Conservation (phyloP, 2,888 invertebrate species). For the Danaus chrysippus region DNA sequence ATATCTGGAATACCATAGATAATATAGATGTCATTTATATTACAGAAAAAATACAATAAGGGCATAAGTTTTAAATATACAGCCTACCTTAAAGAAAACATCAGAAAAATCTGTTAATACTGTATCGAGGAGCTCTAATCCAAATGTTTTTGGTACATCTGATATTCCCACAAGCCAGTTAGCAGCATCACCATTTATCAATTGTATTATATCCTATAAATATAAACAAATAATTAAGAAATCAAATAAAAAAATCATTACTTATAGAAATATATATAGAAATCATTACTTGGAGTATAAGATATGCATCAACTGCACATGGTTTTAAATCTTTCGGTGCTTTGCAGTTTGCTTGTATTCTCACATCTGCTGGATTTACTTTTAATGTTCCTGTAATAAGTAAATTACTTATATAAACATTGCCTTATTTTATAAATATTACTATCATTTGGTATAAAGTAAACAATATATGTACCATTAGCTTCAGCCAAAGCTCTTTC, state of each 20-base stretch:
- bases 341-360: slow-evolving; percentile 83
- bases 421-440: slow-evolving; percentile 1
- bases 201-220: slow-evolving; percentile 93
- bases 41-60: neutral
- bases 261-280: neutral
- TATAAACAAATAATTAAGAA: neutral
- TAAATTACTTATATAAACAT: neutral
- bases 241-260: neutral
- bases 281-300: slow-evolving; percentile 89
- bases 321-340: slow-evolving; percentile 91
- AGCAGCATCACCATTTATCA: slow-evolving; percentile 97
- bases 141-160: slow-evolving; percentile 98
- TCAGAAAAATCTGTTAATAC: slow-evolving; percentile 92
- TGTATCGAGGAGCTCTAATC: slow-evolving; percentile 95
- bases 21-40: slow-evolving; percentile 14
- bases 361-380: slow-evolving; percentile 88
- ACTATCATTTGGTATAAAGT: no score
- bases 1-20: slow-evolving; percentile 82
- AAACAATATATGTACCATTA: slow-evolving; percentile 59
- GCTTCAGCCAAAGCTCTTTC: slow-evolving; percentile 90
- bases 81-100: slow-evolving; percentile 88
- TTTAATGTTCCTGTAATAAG: slow-evolving; percentile 63
- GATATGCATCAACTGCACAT: slow-evolving; percentile 95
- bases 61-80: slow-evolving; percentile 10
- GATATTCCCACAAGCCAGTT: slow-evolving; percentile 97